Conservation (phyloP, 2,888 invertebrate species). For the Noctua janthina region DNA sequence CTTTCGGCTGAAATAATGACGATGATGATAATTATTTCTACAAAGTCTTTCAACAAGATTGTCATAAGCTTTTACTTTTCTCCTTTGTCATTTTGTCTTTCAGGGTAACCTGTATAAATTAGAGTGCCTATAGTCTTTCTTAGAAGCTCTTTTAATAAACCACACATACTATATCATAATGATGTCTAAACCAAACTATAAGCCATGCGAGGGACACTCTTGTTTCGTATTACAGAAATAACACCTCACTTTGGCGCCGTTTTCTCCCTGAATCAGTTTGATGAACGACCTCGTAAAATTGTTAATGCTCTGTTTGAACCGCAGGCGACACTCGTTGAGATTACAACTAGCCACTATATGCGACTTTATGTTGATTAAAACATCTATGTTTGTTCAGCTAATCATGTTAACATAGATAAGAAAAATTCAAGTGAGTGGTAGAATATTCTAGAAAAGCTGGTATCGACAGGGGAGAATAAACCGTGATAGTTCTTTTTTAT, state of each 20-base stretch:
- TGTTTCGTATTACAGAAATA: slow-evolving; percentile 24
- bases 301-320: slow-evolving; percentile 74
- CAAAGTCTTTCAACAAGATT: background rate
- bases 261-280: slow-evolving; percentile 66
- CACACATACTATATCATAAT: background rate
- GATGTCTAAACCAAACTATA: background rate
- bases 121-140: background rate
- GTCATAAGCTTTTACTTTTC: background rate
- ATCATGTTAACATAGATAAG: slow-evolving; percentile 2
- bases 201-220: background rate
- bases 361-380: slow-evolving; percentile 77
- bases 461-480: background rate
- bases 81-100: background rate
- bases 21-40: too few relatives aligned
- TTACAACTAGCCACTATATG: slow-evolving; percentile 65
- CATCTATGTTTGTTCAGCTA: slow-evolving; percentile 33
- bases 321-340: slow-evolving; percentile 61
- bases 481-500: background rate
- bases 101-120: background rate
- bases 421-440: background rate
- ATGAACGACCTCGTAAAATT: slow-evolving; percentile 75
- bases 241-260: slow-evolving; percentile 54
- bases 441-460: background rate
- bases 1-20: too few relatives aligned
- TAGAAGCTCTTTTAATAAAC: background rate